Conservation (phyloP, 1,140 invertebrate species). For the Atta texana region DNA sequence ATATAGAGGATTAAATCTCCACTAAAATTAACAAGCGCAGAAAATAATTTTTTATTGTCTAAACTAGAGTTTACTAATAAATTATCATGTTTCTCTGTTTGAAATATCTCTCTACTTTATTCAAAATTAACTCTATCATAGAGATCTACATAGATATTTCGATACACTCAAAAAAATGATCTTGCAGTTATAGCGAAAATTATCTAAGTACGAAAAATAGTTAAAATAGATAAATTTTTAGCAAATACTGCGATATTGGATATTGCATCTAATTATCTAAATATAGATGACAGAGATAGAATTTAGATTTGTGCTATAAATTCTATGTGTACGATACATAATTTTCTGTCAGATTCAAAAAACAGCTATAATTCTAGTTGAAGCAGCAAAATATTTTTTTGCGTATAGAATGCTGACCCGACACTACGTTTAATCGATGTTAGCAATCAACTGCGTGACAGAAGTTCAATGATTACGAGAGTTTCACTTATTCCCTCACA, state of each 20-base stretch:
- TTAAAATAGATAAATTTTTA: too few species aligned
- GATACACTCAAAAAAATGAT: neutral
- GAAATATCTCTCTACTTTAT: constrained; percentile 3
- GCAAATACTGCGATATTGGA: too few species aligned
- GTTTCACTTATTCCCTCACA: neutral
- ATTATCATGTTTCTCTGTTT: neutral
- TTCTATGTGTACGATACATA: too few species aligned
- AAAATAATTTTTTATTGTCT: constrained; percentile 7
- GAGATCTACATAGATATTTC: neutral
- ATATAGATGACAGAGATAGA: too few species aligned
- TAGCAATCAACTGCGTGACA: neutral
- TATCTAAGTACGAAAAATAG: too few species aligned
- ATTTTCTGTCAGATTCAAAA: too few species aligned
- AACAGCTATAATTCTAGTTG: too few species aligned
- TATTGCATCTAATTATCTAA: too few species aligned
- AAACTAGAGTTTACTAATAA: constrained; percentile 9
- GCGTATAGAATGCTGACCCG: neutral
- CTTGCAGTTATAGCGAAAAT: too few species aligned
- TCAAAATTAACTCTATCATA: neutral
- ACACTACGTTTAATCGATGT: neutral
- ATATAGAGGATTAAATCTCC: constrained; percentile 12
- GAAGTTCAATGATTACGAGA: neutral
- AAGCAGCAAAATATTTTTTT: too few species aligned
- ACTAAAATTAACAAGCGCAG: constrained; percentile 9
- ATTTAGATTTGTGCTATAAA: too few species aligned